Percentiles rank a stretch among this genome's conserved stretches.
Evolutionary conservation across 1,140 invertebrate species (phyloP).

Genomic region (Dufourea novaeangliae): DNA sequence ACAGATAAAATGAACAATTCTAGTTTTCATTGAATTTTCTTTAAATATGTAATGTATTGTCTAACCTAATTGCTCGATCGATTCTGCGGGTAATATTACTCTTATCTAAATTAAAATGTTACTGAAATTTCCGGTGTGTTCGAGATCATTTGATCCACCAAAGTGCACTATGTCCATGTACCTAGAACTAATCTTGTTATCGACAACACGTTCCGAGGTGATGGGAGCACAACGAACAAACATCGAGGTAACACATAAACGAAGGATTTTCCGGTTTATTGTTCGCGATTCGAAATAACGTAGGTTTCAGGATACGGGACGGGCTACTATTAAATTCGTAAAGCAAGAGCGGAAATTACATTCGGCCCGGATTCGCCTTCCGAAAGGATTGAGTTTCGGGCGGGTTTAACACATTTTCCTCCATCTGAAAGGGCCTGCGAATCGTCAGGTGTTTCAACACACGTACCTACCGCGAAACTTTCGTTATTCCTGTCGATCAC

Average conservation of each 20-base stretch:
- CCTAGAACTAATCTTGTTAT: too few species aligned
- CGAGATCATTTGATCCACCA: too few species aligned
- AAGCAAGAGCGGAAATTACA: constrained; percentile 1
- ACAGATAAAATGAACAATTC: too few species aligned
- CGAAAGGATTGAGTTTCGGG: constrained; percentile 19
- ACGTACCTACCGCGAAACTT: constrained; percentile 22
- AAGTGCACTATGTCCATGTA: too few species aligned
- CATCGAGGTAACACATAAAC: not conserved
- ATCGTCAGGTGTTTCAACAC: constrained; percentile 48
- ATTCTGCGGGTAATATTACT: too few species aligned
- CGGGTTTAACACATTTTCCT: constrained; percentile 4
- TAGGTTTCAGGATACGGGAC: not conserved
- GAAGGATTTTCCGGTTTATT: not conserved
- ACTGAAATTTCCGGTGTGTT: too few species aligned
- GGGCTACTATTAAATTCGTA: not conserved
- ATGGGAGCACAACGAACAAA: not conserved
- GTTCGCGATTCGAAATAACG: not conserved
- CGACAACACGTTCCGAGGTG: too few species aligned
- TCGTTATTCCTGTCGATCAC: constrained; percentile 26
- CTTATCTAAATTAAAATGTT: too few species aligned
- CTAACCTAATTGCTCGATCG: too few species aligned
- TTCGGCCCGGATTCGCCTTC: not conserved
- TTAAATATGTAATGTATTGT: too few species aligned
- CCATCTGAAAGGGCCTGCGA: constrained; percentile 26
- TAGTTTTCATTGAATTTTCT: too few species aligned